Percentiles rank a stretch among this genome's conserved stretches.
Evolutionary conservation across 2,888 invertebrate genomes (phyloP).

Genomic region (Ophion slaviceki): DNA sequence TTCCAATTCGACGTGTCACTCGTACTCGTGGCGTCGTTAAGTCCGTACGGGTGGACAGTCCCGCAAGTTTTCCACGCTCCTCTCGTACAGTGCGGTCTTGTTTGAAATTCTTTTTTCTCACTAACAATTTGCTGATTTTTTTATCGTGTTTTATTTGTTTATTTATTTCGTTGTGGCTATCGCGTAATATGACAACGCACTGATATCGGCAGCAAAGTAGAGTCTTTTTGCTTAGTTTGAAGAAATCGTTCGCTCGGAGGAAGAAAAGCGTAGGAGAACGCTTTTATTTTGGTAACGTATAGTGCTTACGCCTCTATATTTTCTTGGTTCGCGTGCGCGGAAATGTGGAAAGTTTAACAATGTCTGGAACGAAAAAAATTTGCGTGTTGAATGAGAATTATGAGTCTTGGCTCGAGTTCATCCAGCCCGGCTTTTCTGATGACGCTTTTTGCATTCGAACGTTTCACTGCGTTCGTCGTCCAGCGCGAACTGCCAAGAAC

Average conservation of each 20-base stretch:
- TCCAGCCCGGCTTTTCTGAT: slow-evolving; percentile 1
- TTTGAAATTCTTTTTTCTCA: background rate
- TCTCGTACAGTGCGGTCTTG: background rate
- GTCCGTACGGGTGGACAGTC: slow-evolving; percentile 30
- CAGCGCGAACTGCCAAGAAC: slow-evolving; percentile 12
- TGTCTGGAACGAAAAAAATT: background rate
- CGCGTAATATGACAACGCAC: background rate
- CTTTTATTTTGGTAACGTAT: slow-evolving; percentile 34
- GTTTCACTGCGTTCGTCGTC: slow-evolving; percentile 2
- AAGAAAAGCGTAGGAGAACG: background rate
- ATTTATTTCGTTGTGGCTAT: background rate
- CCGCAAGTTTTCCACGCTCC: slow-evolving; percentile 9
- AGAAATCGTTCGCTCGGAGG: background rate
- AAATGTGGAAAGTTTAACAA: background rate
- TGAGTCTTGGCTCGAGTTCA: background rate
- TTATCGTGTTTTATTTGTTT: background rate
- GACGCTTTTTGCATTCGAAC: slow-evolving; percentile 19
- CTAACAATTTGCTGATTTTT: background rate
- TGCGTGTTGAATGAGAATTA: slow-evolving; percentile 2
- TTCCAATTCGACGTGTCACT: slow-evolving; percentile 49
- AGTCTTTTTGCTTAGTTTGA: background rate
- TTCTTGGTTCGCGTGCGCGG: background rate
- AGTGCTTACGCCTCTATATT: background rate
- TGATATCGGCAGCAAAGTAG: background rate
- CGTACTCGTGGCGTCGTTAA: slow-evolving; percentile 47